Base-by-base conservation (phyloP, 35 echinoderm and acorn worm species). In the Stichopus chloronotus region DNA sequence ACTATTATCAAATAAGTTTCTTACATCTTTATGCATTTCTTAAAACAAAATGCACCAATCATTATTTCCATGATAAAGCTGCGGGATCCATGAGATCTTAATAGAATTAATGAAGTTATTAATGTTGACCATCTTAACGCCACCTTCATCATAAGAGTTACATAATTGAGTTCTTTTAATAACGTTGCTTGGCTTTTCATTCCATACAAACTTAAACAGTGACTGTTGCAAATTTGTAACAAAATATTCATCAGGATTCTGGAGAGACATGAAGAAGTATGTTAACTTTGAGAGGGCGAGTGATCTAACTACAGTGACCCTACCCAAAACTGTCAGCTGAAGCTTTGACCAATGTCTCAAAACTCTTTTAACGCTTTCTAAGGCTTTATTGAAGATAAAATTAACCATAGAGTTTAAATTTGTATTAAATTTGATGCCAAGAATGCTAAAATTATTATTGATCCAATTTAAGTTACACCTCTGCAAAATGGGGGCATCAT, bases 41-140 rank as follows among this genome's bases (percentile, higher is more conserved):
- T 71, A 71, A 71, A 71, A 71, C 10, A 71, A n/a, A 71, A 71
- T 71, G n/a, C 10, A 71, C 1, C 63, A 71, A 71, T 71, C 63
- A n/a, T 71, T 71, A 71, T 71, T 71, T 71, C 63, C 63, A 71
- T 71, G 63, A 71, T 71, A 71, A 71, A 71, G 63, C 63, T n/a
- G 63, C 63, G 0, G 63, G n/a, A 71, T 71, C 63, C 4, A 71
- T 71, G 63, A 71, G 63, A 71, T 71, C 63, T 71, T 71, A 71
- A 71, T 71, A 71, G 63, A 71, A 71, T 1, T 71, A 13, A 76
- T 76, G 13, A 11, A 76, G 5, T 17, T 24, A 11, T 76, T 76
- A 6, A 76, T 24, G 24, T 76, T 76, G 72, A 76, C 72, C 72
- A 8, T 76, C 72, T 76, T 76, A 71, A 12, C 9, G 24, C 72